phyloP scores from a whole-genome alignment of 2,888 invertebrate genomes.

The Meganola albula region DNA sequence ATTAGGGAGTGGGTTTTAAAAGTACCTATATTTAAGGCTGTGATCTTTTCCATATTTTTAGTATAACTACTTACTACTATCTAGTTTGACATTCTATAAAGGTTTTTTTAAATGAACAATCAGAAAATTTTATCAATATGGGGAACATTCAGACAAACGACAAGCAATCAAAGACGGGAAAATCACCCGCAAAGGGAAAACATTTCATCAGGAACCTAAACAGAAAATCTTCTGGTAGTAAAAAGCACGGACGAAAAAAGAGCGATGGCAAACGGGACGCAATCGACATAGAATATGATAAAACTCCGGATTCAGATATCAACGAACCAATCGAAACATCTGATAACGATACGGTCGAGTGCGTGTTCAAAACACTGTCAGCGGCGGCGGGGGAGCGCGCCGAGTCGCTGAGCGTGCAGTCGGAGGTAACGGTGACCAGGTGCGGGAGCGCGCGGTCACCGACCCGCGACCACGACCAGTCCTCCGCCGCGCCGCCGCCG shows the following conservation, averaged over 20 bases:
- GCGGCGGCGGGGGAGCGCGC: conserved; percentile 45
- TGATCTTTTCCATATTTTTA: conserved; percentile 39
- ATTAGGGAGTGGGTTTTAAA: conserved; percentile 21
- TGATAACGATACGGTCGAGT: conserved; percentile 71
- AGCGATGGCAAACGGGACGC: conserved; percentile 54
- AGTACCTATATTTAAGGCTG: conserved; percentile 48
- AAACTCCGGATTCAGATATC: conserved; percentile 72
- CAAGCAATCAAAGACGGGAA: conserved; percentile 71
- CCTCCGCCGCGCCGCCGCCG: conserved; percentile 41
- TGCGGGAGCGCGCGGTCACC: conserved; percentile 62
- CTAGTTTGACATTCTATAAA: conserved; percentile 8
- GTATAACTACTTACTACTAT: too few relatives aligned
- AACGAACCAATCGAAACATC: conserved; percentile 62
- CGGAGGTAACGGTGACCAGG: conserved; percentile 69
- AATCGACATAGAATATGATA: conserved; percentile 59
- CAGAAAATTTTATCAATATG: conserved; percentile 43
- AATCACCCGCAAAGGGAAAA: conserved; percentile 78
- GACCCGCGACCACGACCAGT: conserved; percentile 68
- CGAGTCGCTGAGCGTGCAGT: conserved; percentile 53
- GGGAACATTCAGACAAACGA: conserved; percentile 75
- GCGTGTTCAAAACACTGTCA: conserved; percentile 59
- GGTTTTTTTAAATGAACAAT: conserved; percentile 16
- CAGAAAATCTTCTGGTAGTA: conserved; percentile 59
- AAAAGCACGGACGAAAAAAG: conserved; percentile 64
- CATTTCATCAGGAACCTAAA: conserved; percentile 73